Evolutionary conservation across 2,113 vertebrate species (phyloP).

Genomic region (Danionella cerebrum): DNA sequence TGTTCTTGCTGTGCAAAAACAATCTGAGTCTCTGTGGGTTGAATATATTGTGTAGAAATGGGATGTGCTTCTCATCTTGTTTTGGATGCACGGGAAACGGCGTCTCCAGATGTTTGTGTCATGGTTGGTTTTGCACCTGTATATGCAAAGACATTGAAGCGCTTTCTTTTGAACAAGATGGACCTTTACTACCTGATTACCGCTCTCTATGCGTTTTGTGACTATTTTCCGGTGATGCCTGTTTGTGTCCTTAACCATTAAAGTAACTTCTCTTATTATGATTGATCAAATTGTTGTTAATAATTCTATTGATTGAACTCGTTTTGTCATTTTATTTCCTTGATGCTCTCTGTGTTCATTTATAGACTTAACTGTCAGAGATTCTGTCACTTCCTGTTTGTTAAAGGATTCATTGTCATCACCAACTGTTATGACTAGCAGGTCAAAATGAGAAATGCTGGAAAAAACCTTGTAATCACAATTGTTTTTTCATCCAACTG

Average conservation of each 20-base stretch:
- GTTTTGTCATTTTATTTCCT: slow-evolving; percentile 57
- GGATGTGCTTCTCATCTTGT: slow-evolving; percentile 40
- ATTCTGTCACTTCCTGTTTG: slow-evolving; percentile 28
- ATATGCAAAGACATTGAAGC: slow-evolving; percentile 47
- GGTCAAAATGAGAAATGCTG: slow-evolving; percentile 15
- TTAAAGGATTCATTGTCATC: slow-evolving; percentile 4
- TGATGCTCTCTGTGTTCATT: slow-evolving; percentile 36
- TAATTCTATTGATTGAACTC: slow-evolving; percentile 55
- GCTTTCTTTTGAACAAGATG: slow-evolving; percentile 53
- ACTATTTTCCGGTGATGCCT: slow-evolving; percentile 11
- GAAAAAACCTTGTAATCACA: neutral
- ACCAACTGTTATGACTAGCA: neutral
- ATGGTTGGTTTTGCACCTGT: slow-evolving; percentile 31
- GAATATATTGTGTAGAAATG: slow-evolving; percentile 43
- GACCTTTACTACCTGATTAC: slow-evolving; percentile 57
- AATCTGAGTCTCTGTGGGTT: slow-evolving; percentile 33
- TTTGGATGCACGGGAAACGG: slow-evolving; percentile 43
- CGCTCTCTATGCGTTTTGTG: slow-evolving; percentile 46
- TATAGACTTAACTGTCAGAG: slow-evolving; percentile 9
- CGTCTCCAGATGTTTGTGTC: slow-evolving; percentile 19
- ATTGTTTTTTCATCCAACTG: neutral
- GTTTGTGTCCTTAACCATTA: slow-evolving; percentile 29
- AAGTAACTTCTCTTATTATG: slow-evolving; percentile 38
- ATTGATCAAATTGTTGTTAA: slow-evolving; percentile 50
- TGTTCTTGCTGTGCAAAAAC: slow-evolving; percentile 41